Evolutionary conservation across 2,888 invertebrate species (phyloP).

Genomic region (Plebejus melissa): DNA sequence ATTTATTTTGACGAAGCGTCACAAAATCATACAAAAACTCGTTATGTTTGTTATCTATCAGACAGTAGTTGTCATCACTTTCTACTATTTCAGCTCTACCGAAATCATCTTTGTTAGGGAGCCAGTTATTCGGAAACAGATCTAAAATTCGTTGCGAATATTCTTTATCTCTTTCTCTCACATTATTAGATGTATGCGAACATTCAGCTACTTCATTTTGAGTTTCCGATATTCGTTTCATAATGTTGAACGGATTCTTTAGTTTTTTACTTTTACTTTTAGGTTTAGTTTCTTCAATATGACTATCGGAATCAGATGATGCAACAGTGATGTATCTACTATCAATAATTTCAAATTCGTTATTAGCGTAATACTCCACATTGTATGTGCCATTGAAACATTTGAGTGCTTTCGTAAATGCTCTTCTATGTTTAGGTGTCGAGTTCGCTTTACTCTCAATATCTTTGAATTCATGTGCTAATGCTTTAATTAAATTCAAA

Average conservation of each 20-base stretch:
- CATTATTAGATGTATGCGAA: conserved; percentile 32
- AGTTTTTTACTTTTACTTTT: conserved; percentile 47
- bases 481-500: conserved; percentile 47
- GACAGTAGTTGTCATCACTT: conserved; percentile 36
- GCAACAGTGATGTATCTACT: conserved; percentile 53
- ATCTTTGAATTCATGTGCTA: conserved; percentile 52
- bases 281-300: conserved; percentile 45
- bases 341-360: conserved; percentile 52
- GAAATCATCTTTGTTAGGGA: conserved; percentile 56
- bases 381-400: conserved; percentile 61
- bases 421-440: conserved; percentile 53
- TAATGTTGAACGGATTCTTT: conserved; percentile 61
- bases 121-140: conserved; percentile 51
- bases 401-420: conserved; percentile 57
- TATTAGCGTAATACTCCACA: conserved; percentile 55
- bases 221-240: conserved; percentile 53
- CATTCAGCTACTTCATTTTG: conserved; percentile 34
- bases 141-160: conserved; percentile 41
- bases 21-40: conserved; percentile 54
- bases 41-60: conserved; percentile 46
- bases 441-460: conserved; percentile 48
- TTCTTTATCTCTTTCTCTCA: conserved; percentile 34
- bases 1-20: conserved; percentile 44
- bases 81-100: conserved; percentile 55
- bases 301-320: conserved; percentile 56